Base-by-base conservation (phyloP, 2,113 vertebrate species). In the Calyptommatus sinebrachiatus region DNA sequence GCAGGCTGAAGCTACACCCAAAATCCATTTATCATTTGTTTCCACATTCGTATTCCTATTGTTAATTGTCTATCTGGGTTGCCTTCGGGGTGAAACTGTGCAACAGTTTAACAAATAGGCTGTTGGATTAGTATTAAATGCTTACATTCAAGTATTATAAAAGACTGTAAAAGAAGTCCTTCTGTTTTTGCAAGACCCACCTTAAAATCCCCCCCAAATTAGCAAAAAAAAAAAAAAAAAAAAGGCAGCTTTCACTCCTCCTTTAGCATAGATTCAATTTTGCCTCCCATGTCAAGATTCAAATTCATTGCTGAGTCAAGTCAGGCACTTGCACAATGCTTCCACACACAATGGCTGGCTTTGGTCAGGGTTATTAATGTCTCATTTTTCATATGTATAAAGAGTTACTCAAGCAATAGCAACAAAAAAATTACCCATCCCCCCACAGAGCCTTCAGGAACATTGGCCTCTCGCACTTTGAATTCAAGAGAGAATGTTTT, bases 61-160 rank as follows among this genome's bases (percentile, higher is more conserved):
- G 91, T 91, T 90, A 89, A 91, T 87, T 89, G 87, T 92, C 88
- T 90, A 80, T 86, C 86, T 75, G 86, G 79, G 80, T 80, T 87
- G 87, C 87, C 82, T 88, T 83, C 28, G 81, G 85, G 78, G 84
- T 89, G 88, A 87, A 86, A 79, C 84, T 48, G 48, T 2, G 76
- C 75, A 28, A 11, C 87, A 82, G 86, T 90, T 89, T 90, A 88
- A 85, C 81, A 48, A 88, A 85, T 83, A 48, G 0, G 0, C 18
- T 29, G 20, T 68, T 75, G 87, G 88, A 83, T 88, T 82, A 88
- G 83, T 72, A 72, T 83, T 29, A 48, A 85, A 86, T 90, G 80
- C 70, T 50, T 10, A 62, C 11, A 78, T 83, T 87, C 79, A 79
- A 86, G 80, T 28, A 86, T 76, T 10, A 14, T 45, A 81, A 60